phyloP scores from a whole-genome alignment of 1,140 invertebrate genomes.

The Pantala flavescens region DNA sequence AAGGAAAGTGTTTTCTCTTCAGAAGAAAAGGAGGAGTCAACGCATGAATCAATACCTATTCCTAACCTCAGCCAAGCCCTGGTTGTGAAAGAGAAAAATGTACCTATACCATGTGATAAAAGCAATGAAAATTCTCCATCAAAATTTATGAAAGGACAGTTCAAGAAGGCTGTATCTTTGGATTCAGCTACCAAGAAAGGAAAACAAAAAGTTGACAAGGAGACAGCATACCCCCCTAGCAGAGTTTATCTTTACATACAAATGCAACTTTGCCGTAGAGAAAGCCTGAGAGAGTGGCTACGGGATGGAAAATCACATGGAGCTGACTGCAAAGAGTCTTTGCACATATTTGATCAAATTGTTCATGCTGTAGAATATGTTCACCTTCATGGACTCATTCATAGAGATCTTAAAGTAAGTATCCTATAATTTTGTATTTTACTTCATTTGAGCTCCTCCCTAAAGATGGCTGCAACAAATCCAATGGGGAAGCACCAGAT shows the following conservation, averaged over 20 bases:
- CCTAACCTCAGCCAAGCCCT: background rate
- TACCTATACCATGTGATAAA: no score
- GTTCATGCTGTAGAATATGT: conserved; percentile 90
- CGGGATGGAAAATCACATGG: conserved; percentile 34
- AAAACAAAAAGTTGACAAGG: no score
- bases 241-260: conserved; percentile 86
- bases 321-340: conserved; percentile 41
- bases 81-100: background rate
- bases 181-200: no score
- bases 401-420: conserved; percentile 82
- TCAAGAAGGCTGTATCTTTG: no score
- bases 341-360: conserved; percentile 84
- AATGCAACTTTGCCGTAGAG: conserved; percentile 87
- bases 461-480: no score
- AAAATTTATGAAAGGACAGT: no score
- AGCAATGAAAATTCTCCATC: no score
- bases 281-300: conserved; percentile 88
- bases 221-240: conserved; percentile 18
- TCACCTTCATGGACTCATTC: conserved; percentile 81
- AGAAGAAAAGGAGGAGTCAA: no score
- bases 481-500: no score
- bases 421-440: conserved; percentile 12
- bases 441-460: no score
- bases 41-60: background rate
- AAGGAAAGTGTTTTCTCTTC: background rate